Conservation (phyloP, 2,113 vertebrate species). For the Tachycineta bicolor region DNA sequence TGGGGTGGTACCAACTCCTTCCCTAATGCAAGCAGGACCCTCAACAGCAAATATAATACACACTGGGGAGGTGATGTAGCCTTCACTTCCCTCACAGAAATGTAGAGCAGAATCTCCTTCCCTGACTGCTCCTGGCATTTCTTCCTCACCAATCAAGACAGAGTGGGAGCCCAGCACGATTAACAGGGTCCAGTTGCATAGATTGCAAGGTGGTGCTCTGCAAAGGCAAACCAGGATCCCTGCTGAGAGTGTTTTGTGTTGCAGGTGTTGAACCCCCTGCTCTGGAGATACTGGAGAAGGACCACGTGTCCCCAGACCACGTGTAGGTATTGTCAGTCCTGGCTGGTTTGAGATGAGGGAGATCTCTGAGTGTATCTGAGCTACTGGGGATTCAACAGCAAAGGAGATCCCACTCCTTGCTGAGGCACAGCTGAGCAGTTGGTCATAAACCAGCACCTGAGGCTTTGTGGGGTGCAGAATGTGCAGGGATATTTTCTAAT, state of each 20-base stretch:
- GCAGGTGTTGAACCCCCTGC: slow-evolving; percentile 63
- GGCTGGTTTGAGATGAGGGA: not conserved
- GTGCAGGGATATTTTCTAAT: not conserved
- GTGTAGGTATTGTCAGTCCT: slow-evolving; percentile 71
- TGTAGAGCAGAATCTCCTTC: not conserved
- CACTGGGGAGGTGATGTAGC: not conserved
- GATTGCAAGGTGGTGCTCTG: not conserved
- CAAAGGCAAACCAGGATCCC: not conserved
- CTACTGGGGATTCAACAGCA: not conserved
- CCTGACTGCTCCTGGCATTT: not conserved
- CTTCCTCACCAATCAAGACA: not conserved
- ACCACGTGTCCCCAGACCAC: slow-evolving; percentile 75
- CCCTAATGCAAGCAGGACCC: not conserved
- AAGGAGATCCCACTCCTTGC: not conserved
- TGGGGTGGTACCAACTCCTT: not conserved
- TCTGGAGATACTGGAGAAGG: slow-evolving; percentile 78
- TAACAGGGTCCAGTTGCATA: not conserved
- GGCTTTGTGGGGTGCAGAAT: not conserved
- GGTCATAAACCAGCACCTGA: not conserved
- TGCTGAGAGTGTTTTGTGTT: slow-evolving; percentile 10
- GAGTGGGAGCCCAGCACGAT: not conserved
- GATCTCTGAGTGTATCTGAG: not conserved
- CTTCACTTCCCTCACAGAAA: not conserved
- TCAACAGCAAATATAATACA: not conserved
- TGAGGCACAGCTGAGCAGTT: not conserved